phyloP scores from a whole-genome alignment of 2,113 vertebrate genomes.

The Scytalopus superciliaris region DNA sequence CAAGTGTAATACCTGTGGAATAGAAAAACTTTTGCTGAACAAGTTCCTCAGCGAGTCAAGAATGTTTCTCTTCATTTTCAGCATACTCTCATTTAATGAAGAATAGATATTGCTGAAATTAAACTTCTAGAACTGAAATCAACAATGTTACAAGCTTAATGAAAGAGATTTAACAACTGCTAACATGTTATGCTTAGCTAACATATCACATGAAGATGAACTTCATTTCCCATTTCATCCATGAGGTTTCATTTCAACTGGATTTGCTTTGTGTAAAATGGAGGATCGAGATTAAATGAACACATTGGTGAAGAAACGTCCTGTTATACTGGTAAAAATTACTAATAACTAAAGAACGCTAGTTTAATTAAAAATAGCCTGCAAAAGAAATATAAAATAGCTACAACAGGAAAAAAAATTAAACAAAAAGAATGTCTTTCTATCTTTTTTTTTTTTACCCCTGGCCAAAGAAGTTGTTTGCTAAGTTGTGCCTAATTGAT shows the following conservation, averaged over 20 bases:
- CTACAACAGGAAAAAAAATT: not conserved
- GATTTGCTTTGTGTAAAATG: not conserved
- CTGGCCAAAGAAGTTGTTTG: not conserved
- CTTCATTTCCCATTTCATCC: not conserved
- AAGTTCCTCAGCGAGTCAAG: not conserved
- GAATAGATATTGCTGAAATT: not conserved
- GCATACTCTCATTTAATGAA: not conserved
- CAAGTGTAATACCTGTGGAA: not conserved
- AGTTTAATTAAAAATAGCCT: not conserved
- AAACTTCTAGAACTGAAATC: not conserved
- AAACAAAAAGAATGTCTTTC: not conserved
- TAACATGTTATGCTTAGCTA: not conserved
- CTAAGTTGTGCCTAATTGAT: not conserved
- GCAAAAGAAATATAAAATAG: not conserved
- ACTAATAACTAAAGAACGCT: not conserved
- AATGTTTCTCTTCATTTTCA: not conserved
- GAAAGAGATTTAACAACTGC: not conserved
- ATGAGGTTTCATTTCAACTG: not conserved
- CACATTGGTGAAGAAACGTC: not conserved
- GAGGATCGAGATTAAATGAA: not conserved
- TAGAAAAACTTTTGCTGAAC: not conserved
- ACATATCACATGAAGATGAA: not conserved
- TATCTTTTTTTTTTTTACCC: not conserved
- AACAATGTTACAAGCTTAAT: not conserved
- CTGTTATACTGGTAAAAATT: not conserved